Evolutionary conservation across 2,888 invertebrate genomes (phyloP).

Genomic region (Onthophagus sagittarius): DNA sequence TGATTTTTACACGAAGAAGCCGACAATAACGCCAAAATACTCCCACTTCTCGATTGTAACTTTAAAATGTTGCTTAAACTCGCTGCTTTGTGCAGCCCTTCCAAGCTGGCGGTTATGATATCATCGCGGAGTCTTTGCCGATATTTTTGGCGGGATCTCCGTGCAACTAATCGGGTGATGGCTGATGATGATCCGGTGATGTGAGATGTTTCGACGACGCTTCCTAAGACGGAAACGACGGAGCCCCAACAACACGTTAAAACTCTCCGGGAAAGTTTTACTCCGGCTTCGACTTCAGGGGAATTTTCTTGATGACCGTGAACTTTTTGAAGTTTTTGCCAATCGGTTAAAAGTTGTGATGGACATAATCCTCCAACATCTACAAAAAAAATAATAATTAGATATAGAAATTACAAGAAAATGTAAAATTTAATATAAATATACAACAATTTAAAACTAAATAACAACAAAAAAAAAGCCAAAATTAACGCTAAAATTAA

Average conservation of each 20-base stretch:
- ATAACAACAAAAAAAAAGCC: no score
- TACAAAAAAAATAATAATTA: slow-evolving; percentile 35
- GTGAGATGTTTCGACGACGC: slow-evolving; percentile 56
- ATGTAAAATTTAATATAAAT: background rate
- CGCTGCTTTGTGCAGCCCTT: slow-evolving; percentile 87
- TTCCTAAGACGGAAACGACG: slow-evolving; percentile 82
- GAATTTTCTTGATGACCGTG: slow-evolving; percentile 62
- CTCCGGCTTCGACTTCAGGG: slow-evolving; percentile 73
- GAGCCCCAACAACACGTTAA: slow-evolving; percentile 91
- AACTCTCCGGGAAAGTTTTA: slow-evolving; percentile 71
- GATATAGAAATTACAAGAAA: background rate
- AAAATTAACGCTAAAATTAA: no score
- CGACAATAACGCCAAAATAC: slow-evolving; percentile 81
- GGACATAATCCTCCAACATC: slow-evolving; percentile 82
- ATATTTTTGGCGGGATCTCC: slow-evolving; percentile 52
- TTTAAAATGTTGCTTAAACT: slow-evolving; percentile 84
- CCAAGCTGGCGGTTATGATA: slow-evolving; percentile 78
- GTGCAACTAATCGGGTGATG: slow-evolving; percentile 57
- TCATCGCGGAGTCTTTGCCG: slow-evolving; percentile 67
- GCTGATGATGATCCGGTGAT: slow-evolving; percentile 48
- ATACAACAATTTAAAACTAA: no score
- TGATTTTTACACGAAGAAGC: slow-evolving; percentile 84
- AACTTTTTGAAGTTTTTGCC: slow-evolving; percentile 79
- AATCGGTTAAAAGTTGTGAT: slow-evolving; percentile 82
- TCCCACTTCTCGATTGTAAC: slow-evolving; percentile 86